Base-by-base conservation (phyloP, 2,888 invertebrate species). In the Trypoxylon attenuatum region DNA sequence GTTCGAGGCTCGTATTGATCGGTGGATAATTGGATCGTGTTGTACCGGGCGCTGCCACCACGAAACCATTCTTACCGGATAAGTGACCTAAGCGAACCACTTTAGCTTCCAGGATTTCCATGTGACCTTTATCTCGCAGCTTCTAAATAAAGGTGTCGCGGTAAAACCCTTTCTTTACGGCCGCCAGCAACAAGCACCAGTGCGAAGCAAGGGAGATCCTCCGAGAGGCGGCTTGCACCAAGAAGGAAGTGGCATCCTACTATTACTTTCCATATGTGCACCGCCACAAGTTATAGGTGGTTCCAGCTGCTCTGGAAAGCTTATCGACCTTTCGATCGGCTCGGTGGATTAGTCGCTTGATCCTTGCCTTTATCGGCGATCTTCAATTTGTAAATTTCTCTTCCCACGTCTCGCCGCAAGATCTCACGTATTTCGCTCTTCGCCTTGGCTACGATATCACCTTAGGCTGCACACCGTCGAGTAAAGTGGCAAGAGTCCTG, bases 61-160 rank as follows among this genome's bases (percentile, higher is more conserved):
- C n/a, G n/a, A n/a, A n/a, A n/a, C n/a, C n/a, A n/a, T n/a, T n/a
- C n/a, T 60, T 59, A 41, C 50, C 39, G 43, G 5, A 16, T 8
- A 69, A 72, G 65, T 54, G 51, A 51, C 68, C 29, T 51, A 71
- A 67, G 60, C 25, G 54, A n/a, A n/a, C n/a, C n/a, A n/a, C n/a
- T n/a, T n/a, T n/a, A n/a, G n/a, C n/a, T n/a, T 25, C 27, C 41
- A 46, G 51, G 52, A 55, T 19, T 42, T 46, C 55, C 56, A 50
- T 41, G 22, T 43, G 21, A 27, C 27, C 45, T 29, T 52, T 23
- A 47, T 53, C 43, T 15, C 13, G 13, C 33, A n/a, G n/a, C n/a
- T n/a, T n/a, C n/a, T n/a, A n/a, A n/a, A n/a, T n/a, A n/a, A n/a
- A n/a, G n/a, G n/a, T n/a, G n/a, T n/a, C n/a, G n/a, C n/a, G n/a